Evolutionary conservation across 1,140 invertebrate species (phyloP), one percentile per base, ranked within the genome.

Genomic region (Drosophila erecta): DNA sequence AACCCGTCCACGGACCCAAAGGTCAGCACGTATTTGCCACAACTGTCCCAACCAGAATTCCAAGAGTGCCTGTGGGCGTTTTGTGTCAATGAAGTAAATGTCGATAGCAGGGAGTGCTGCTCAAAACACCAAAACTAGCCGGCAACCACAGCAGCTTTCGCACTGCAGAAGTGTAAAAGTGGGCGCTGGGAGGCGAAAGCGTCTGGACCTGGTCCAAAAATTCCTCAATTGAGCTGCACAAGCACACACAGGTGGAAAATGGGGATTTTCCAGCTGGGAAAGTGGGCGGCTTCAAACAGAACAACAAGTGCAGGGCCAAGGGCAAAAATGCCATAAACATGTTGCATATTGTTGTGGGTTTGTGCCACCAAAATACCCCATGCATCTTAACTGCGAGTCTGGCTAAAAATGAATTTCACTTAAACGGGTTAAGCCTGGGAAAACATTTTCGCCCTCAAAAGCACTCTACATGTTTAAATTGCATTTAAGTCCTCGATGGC

Each of bases 51-150:
- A 64, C 33, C 64, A 67, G 64, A 66, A 17, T 44, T n/a, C 24
- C 33, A 30, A 11, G 24, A 70, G 66, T 56, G 50, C 35, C 24
- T 20, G 58, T 22, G 62, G 20, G 24, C 4, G 38, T 20, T 43
- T 40, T 65, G 61, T 65, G 61, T 65, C 58, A 66, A 66, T 49
- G 64, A 64, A 40, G 62, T 53, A 56, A 33, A 67, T 70, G 66
- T 70, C 66, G 66, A 70, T 57, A 30, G 24, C 64, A 70, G 59
- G 60, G 15, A n/a, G 27, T 35, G 35, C 24, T 30, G 22, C n/a
- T 15, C 37, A 17, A 27, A 41, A 20, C 51, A 44, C 53, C 20
- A 11, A 57, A 69, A 70, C 66, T 56, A 70, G 24, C 24, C 27
- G 37, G 27, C 27, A 49, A 20, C 66, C 50, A 35, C 50, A 43